A percentile compares a stretch with the other conserved stretches of the same genome.
Evolutionary conservation across 1,140 invertebrate genomes (phyloP).

Genomic region (Ceratina australensis): DNA sequence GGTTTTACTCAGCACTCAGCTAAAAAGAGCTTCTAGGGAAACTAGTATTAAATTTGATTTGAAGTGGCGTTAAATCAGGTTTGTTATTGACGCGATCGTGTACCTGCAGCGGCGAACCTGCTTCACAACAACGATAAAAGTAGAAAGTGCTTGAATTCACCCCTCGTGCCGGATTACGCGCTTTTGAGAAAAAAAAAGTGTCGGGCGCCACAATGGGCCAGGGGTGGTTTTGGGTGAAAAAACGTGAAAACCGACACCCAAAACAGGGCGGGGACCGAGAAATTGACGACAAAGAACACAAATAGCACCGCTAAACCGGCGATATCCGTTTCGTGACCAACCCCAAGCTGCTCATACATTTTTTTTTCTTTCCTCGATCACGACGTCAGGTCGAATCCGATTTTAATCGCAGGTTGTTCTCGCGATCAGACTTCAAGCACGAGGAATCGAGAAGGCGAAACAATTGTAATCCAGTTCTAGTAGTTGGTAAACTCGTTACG

Average conservation of each 20-base stretch:
- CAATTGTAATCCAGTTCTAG: not conserved
- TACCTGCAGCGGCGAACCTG: conserved; percentile 78
- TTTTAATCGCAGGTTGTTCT: conserved; percentile 63
- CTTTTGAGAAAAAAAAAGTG: conserved; percentile 69
- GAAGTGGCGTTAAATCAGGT: conserved; percentile 46
- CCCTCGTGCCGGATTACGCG: conserved; percentile 77
- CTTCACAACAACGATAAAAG: conserved; percentile 68
- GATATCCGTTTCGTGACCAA: conserved; percentile 73
- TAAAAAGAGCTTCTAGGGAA: not conserved
- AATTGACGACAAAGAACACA: conserved; percentile 76
- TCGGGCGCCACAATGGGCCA: conserved; percentile 64
- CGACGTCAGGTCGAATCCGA: conserved; percentile 64
- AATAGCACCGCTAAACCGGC: conserved; percentile 73
- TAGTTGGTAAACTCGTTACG: not conserved
- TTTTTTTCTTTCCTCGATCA: conserved; percentile 53
- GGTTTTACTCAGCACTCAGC: not conserved
- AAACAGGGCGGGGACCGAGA: conserved; percentile 77
- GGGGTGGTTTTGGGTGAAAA: conserved; percentile 79
- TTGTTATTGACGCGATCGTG: conserved; percentile 54
- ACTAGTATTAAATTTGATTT: conserved; percentile 21
- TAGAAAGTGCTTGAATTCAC: conserved; percentile 72
- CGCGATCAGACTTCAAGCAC: not conserved
- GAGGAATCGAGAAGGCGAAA: not conserved
- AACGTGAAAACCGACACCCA: conserved; percentile 79
- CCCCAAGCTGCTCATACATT: conserved; percentile 53